Base-by-base conservation (phyloP, 2,113 vertebrate genomes). In the Trematocara stigmaticum region DNA sequence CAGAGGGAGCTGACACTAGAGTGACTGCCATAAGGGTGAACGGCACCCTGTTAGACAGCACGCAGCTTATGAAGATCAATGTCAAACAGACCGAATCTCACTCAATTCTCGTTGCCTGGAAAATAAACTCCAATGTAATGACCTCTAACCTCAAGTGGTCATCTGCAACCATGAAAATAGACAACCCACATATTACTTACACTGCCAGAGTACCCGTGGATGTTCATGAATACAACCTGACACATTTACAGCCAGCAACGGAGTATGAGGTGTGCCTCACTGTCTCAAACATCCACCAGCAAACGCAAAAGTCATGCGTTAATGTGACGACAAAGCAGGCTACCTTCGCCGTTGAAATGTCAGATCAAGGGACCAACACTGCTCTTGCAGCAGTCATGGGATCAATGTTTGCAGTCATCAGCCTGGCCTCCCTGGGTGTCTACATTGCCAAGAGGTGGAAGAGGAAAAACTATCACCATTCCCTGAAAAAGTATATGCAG, bases 401-500 rank as follows among this genome's bases (percentile, higher is more conserved):
- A 3, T 98, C 98, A 3, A 96, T 98, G 96, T 97, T 99, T 23
- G 97, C 98, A 0, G 93, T 99, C 76, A 96, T 99, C 82, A 98
- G 98, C 91, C 95, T 99, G 10, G 97, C 97, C 1, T 98, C 97
- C 18, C 71, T 98, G 35, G 96, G 97, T 0, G 94, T 98, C 64
- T 99, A 98, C 18, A 92, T 98, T 9, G 97, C 97, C 15, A 99
- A 97, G 91, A 96, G 98, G 59, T 97, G 98, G 94, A 99, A 99
- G 94, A 97, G 98, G 31, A 99, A 99, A 96, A 99, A 99, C 94
- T 99, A 99, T 93, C 98, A 99, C 90, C 99, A 99, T 69, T 99
- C 99, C 0, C 88, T 99, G 45, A 99, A 99, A 94, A 99, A 99
- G 94, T 99, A 99, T 96, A 99, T 99, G 98, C 98, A 99, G 95